Evolutionary conservation across 2,113 vertebrate genomes (phyloP).

Genomic region (Rhadina sibilatrix): DNA sequence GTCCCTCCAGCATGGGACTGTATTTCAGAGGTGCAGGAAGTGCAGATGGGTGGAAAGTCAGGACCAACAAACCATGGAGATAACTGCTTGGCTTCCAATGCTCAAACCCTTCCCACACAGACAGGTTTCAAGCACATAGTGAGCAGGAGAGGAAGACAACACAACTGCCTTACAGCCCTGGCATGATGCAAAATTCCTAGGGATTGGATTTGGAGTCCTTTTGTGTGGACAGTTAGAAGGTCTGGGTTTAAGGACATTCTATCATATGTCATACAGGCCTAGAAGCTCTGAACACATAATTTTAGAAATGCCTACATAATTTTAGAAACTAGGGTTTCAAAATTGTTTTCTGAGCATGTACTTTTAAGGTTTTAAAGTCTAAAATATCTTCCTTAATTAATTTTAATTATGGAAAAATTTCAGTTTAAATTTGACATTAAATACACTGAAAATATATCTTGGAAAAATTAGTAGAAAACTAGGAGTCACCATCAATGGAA

Average conservation of each 20-base stretch:
- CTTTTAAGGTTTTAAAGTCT: background rate
- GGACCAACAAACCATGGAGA: background rate
- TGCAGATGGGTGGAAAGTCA: background rate
- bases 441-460: background rate
- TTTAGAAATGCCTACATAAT: background rate
- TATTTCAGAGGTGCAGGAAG: background rate
- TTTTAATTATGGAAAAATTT: background rate
- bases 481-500: background rate
- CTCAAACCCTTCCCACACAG: background rate
- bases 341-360: background rate
- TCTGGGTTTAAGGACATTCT: background rate
- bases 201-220: background rate
- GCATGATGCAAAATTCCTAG: background rate
- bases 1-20: background rate
- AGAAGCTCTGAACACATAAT: background rate
- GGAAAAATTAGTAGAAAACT: background rate
- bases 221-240: background rate
- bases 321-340: background rate
- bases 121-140: background rate
- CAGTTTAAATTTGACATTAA: background rate
- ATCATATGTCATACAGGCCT: background rate
- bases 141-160: background rate
- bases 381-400: background rate
- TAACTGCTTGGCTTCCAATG: background rate
- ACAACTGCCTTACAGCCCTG: accelerated